Evolutionary conservation across 2,113 vertebrate genomes (phyloP), one percentile per base, ranked within the genome.

Genomic region (Oxyura jamaicensis): DNA sequence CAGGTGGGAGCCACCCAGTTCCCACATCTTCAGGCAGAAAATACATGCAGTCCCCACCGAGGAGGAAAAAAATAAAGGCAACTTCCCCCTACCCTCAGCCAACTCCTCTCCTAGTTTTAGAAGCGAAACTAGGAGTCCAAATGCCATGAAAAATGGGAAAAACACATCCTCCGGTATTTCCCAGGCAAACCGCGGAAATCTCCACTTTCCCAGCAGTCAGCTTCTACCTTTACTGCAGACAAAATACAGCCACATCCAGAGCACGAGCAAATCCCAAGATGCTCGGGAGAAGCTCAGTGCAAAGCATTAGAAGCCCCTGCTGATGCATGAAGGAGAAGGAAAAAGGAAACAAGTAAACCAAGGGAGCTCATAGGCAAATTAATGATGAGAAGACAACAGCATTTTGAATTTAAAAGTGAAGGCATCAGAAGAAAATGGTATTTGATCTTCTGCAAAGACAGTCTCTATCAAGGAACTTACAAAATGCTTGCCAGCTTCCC

Each of bases 281-380:
- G 55, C 15, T 63, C 31, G 35, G 29, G 39, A 41, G 29, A 48
- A 85, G 33, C 67, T 60, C 74, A 67, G 44, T 3, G 28, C 52
- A 39, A 41, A 74, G 44, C 55, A 22, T 67, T 41, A 35, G 21
- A 31, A 35, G 25, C 62, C 36, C 36, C 36, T 65, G 39, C 11
- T 62, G n/a, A 42, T 12, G 4, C 10, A 33, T 41, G 17, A 41
- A 48, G 79, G 48, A 28, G 21, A 36, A 68, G 14, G 60, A 23
- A 21, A 62, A 74, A 41, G 2, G 1, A 46, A 60, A 31, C 0
- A 0, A 35, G 23, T 8, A 28, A 53, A 23, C 33, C 44, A 55
- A 5, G 1, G 33, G 31, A 10, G 35, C 55, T 52, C 0, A 0
- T 31, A 25, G 42, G 36, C 41, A 74, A 59, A 29, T 16, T 36